Percentiles rank a stretch among this genome's conserved stretches.
Evolutionary conservation across 2,797 vertebrate genomes (phyloP).

Genomic region (Nasua narica): DNA sequence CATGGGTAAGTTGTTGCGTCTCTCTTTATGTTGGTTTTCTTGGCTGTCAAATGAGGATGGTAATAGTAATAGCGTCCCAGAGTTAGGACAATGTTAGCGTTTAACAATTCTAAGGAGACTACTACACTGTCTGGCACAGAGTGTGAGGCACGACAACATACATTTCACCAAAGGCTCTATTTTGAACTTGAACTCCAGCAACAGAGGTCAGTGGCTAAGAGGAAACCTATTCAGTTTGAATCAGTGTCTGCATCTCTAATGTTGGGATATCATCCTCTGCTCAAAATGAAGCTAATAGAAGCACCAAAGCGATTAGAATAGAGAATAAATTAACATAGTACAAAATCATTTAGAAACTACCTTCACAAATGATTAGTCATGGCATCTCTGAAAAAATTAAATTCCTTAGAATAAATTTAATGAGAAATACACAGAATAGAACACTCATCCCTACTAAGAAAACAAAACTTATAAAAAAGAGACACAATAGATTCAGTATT

Average conservation of each 20-base stretch:
- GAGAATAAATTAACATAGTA: not conserved
- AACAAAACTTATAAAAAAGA: not conserved
- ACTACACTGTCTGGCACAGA: not conserved
- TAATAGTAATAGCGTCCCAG: not conserved
- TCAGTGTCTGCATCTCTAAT: not conserved
- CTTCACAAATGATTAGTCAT: not conserved
- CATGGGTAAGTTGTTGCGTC: not conserved
- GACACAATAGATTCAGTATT: not conserved
- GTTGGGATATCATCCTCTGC: not conserved
- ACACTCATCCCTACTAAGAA: not conserved
- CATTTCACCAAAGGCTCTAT: not conserved
- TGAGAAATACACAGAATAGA: not conserved
- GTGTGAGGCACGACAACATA: not conserved
- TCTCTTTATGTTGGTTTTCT: not conserved
- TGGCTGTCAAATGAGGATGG: not conserved
- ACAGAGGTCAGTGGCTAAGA: not conserved
- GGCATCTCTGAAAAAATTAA: not conserved
- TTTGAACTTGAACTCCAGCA: slow-evolving; percentile 15
- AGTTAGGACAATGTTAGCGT: not conserved
- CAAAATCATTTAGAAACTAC: not conserved
- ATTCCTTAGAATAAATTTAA: not conserved
- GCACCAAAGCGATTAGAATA: not conserved
- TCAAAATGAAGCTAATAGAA: not conserved
- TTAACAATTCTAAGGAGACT: not conserved
- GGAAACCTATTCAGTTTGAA: not conserved